Evolutionary conservation across 2,888 invertebrate species (phyloP).

Genomic region (Chrysomela aeneicollis): DNA sequence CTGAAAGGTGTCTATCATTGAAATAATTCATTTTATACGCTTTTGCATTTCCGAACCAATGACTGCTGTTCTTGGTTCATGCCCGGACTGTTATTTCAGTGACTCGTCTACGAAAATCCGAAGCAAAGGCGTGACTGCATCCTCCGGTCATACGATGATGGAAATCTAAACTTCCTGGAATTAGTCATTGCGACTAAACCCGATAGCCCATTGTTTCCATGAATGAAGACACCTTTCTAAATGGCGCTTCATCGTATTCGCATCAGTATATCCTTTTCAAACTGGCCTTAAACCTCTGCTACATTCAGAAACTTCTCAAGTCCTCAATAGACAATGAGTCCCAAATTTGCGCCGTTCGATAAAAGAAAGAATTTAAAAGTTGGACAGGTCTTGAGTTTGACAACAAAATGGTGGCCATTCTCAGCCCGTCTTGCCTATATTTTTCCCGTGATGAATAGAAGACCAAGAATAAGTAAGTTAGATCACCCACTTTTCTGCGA

Average conservation of each 20-base stretch:
- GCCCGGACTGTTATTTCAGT: conserved; percentile 32
- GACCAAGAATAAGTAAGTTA: no score
- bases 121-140: conserved; percentile 43
- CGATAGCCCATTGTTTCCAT: conserved; percentile 13
- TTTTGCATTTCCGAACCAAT: background rate
- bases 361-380: no score
- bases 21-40: background rate
- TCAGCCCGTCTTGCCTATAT: no score
- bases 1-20: background rate
- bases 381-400: no score
- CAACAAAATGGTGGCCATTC: no score
- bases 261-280: background rate
- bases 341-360: no score
- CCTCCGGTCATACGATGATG: conserved; percentile 41
- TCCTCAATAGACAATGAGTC: no score
- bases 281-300: no score
- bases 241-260: background rate
- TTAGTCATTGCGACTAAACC: conserved; percentile 35
- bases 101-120: conserved; percentile 41
- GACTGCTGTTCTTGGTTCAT: conserved; percentile 11
- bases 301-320: no score
- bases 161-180: conserved; percentile 44
- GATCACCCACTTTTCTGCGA: no score
- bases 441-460: no score
- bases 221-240: background rate